A percentile compares a stretch with the other conserved stretches of the same genome.
Conservation (phyloP, 2,888 invertebrate genomes). For the Aspidiotus rigidus region DNA sequence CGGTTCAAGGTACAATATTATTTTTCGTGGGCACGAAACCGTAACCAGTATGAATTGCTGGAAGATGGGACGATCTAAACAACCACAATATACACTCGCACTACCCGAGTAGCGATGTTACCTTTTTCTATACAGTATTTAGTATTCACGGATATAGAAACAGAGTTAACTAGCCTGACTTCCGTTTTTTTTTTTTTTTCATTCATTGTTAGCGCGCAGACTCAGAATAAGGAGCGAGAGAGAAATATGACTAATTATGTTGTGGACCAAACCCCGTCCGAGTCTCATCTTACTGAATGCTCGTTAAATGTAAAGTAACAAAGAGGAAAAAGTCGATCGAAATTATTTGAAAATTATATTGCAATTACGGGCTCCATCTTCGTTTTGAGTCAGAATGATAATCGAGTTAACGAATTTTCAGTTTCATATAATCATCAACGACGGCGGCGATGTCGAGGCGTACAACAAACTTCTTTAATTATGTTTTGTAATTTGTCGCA, state of each 20-base stretch:
- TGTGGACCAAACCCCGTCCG: neutral
- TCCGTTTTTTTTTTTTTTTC: conserved; percentile 30
- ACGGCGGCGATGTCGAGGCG: neutral
- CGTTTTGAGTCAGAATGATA: too few species aligned
- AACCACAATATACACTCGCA: conserved; percentile 21
- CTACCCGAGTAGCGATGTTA: conserved; percentile 14
- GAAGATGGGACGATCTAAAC: conserved; percentile 15
- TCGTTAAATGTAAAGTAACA: neutral
- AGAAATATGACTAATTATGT: conserved; percentile 12
- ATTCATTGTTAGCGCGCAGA: neutral
- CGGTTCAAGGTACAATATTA: conserved; percentile 33
- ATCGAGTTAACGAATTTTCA: neutral
- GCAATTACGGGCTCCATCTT: neutral
- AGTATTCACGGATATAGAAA: conserved; percentile 32
- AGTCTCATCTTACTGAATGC: neutral
- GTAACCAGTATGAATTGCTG: conserved; percentile 24
- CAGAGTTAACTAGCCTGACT: conserved; percentile 31
- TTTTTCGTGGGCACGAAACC: conserved; percentile 27
- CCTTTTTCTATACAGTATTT: conserved; percentile 17
- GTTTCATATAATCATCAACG: neutral
- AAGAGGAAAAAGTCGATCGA: neutral
- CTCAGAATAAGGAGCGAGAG: neutral
- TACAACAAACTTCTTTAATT: too few species aligned
- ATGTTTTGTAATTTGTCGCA: too few species aligned
- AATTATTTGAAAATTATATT: neutral